Evolutionary conservation across 2,888 invertebrate species (phyloP).

Genomic region (Diadegma fenestrale): DNA sequence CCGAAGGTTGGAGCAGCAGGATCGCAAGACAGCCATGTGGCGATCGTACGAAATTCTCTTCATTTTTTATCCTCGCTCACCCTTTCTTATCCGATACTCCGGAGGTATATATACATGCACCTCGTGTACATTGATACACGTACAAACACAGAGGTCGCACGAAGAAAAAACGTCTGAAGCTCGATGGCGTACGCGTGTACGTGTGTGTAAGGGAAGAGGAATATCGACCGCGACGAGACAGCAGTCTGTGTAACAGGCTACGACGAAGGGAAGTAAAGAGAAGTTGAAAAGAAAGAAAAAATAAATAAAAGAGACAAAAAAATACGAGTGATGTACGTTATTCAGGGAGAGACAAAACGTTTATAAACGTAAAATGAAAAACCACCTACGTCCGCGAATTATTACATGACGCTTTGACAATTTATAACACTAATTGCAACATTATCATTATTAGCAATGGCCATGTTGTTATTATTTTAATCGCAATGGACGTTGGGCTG

Average conservation of each 20-base stretch:
- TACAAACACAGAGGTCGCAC: neutral
- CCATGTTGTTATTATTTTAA: neutral
- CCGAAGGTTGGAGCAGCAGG: conserved; percentile 34
- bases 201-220: conserved; percentile 57
- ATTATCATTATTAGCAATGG: conserved; percentile 2
- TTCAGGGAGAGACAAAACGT: conserved; percentile 58
- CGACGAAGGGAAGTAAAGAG: conserved; percentile 63
- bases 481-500: neutral
- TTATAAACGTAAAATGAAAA: conserved; percentile 61
- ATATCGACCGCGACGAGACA: conserved; percentile 69
- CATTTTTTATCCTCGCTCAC: conserved; percentile 7
- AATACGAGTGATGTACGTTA: conserved; percentile 29
- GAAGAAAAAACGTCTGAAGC: conserved; percentile 30
- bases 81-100: conserved; percentile 52
- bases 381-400: conserved; percentile 45
- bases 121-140: neutral
- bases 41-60: conserved; percentile 54
- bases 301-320: neutral
- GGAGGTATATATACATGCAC: conserved; percentile 2
- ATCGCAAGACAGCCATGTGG: conserved; percentile 40
- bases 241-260: conserved; percentile 66
- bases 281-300: conserved; percentile 19
- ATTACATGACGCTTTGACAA: conserved; percentile 15
- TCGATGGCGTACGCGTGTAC: conserved; percentile 20
- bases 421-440: conserved; percentile 7